Evolutionary conservation across 2,113 vertebrate species (phyloP), one percentile per base, ranked within the genome.

Genomic region (Marmota monax): DNA sequence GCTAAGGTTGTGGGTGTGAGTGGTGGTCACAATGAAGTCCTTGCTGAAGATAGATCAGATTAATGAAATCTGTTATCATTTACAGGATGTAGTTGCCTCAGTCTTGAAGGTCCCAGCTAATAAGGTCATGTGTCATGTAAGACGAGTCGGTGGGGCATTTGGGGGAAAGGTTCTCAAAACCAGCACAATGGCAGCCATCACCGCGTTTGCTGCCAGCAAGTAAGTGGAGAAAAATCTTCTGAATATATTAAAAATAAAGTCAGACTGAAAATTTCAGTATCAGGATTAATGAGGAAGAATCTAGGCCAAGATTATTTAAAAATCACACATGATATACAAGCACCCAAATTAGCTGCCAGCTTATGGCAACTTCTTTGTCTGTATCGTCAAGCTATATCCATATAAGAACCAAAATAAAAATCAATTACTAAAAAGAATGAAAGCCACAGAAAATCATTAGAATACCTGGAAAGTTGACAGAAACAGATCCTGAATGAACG

Each of bases 181-280:
- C 1, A 8, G 95, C 4, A 92, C 98, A 61, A 85, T 99, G 97
- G 98, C 98, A 10, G 95, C 97, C 45, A 98, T 99, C 93, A 98
- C 99, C 0, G 98, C 99, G 4, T 98, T 99, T 79, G 99, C 99
- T 53, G 99, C 99, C 22, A 99, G 98, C 96, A 99, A 99, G 99
- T 99, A 97, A 98, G 98, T 98, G 51, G 76, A 91, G 32, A 56
- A 90, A 37, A 91, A 39, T 25, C 65, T 88, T 37, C 63, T 77
- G 18, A 45, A 25, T 25, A 84, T 18, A 9, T 27, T 70, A 32
- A 91, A 88, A 39, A 23, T 23, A 37, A 94, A 48, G n/a, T 45
- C 45, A 37, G 0, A 1, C 16, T 65, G 72, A 78, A 45, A 51
- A 67, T 82, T 53, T 79, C 79, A 92, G 7, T 72, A 37, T 20